Conservation (phyloP, 2,113 vertebrate genomes). For the Alethe diademata region DNA sequence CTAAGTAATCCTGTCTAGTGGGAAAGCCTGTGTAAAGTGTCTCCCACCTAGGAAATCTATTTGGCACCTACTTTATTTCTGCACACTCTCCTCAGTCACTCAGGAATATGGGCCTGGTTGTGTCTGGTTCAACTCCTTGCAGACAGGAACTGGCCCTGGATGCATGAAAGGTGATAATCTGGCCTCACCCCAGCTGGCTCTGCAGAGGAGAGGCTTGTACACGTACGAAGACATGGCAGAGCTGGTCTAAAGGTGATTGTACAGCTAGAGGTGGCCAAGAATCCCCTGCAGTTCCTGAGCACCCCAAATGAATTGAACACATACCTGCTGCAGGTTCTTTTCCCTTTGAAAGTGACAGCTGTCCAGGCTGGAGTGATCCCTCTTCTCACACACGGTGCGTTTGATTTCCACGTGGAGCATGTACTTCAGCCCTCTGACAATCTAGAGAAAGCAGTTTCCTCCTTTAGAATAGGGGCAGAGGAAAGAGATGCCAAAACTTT, state of each 20-base stretch:
- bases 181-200: neutral
- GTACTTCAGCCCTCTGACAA: constrained; percentile 78
- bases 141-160: neutral
- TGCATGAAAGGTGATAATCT: neutral
- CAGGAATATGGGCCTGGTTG: neutral
- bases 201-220: neutral
- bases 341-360: constrained; percentile 69
- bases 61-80: neutral
- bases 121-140: neutral
- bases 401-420: constrained; percentile 62
- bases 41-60: neutral
- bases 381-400: constrained; percentile 71
- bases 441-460: constrained; percentile 25
- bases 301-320: neutral
- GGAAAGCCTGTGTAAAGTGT: neutral
- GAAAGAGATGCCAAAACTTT: neutral
- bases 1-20: neutral
- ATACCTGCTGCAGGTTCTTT: constrained; percentile 55
- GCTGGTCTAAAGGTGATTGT: neutral
- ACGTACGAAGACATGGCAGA: neutral
- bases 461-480: neutral
- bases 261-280: neutral
- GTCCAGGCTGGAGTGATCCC: constrained; percentile 47
- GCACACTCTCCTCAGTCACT: neutral
- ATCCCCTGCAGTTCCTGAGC: neutral